Conservation (phyloP, 2,113 vertebrate species). For the Spea multiplicata region DNA sequence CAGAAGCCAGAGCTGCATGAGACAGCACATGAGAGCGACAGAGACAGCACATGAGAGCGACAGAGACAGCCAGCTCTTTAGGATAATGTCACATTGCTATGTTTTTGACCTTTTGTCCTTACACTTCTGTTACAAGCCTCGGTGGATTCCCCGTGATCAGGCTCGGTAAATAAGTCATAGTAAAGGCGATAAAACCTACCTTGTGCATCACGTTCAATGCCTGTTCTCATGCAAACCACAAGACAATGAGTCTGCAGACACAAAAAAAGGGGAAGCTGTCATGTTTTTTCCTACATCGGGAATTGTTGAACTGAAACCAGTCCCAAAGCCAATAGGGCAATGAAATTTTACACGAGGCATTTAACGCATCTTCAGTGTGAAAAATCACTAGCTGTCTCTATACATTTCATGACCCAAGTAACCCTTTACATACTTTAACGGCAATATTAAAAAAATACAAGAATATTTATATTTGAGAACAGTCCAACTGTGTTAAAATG, state of each 20-base stretch:
- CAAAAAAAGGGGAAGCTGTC: conserved; percentile 42
- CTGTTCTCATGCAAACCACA: conserved; percentile 30
- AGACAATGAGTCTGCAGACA: conserved; percentile 37
- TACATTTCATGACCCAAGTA: neutral
- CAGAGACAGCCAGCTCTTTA: too few relatives aligned
- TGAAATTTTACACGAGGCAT: conserved; percentile 22
- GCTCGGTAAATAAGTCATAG: too few relatives aligned
- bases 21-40: too few relatives aligned
- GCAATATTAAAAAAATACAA: too few relatives aligned
- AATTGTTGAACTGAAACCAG: conserved; percentile 43
- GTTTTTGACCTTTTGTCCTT: too few relatives aligned
- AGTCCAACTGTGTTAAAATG: too few relatives aligned
- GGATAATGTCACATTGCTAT: too few relatives aligned
- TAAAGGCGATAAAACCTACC: conserved; percentile 6
- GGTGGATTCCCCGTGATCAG: too few relatives aligned
- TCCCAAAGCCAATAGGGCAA: conserved; percentile 29
- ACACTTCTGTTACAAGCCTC: too few relatives aligned
- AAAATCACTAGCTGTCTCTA: conserved; percentile 4
- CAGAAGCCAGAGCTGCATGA: too few relatives aligned
- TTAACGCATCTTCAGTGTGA: conserved; percentile 16
- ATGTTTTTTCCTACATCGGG: conserved; percentile 39
- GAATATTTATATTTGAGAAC: too few relatives aligned
- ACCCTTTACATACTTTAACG: neutral
- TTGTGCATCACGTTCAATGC: neutral
- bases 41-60: too few relatives aligned